Conservation (phyloP, 2,797 vertebrate species). For the Rhinoraja longicauda region DNA sequence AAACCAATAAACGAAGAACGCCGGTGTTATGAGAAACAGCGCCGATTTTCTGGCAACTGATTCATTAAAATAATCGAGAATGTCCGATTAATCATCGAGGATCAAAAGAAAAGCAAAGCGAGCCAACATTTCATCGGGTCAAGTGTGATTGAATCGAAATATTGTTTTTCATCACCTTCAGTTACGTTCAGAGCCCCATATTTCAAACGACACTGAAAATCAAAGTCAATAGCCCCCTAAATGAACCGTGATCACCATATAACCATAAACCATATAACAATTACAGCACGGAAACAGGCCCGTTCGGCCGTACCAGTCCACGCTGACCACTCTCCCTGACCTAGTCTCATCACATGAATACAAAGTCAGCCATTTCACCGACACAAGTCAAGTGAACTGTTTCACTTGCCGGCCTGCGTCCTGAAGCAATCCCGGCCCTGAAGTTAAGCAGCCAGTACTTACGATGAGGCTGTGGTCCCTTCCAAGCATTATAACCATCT, state of each 20-base stretch:
- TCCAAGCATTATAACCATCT: slow-evolving; percentile 48
- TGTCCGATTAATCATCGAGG: too few relatives aligned
- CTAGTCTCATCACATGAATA: too few relatives aligned
- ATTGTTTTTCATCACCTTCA: too few relatives aligned
- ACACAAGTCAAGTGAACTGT: not conserved
- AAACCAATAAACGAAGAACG: not conserved
- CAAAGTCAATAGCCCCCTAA: not conserved
- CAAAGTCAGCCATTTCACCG: not conserved
- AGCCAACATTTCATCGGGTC: not conserved
- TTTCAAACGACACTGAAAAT: not conserved
- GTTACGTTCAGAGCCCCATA: not conserved
- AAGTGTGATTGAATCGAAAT: not conserved
- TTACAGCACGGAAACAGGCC: too few relatives aligned
- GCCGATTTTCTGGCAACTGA: too few relatives aligned
- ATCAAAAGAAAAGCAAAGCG: not conserved
- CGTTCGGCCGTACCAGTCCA: too few relatives aligned
- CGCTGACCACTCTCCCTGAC: too few relatives aligned
- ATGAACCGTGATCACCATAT: too few relatives aligned
- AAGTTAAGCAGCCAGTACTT: slow-evolving; percentile 40
- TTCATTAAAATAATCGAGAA: not conserved
- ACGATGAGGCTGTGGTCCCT: slow-evolving; percentile 46
- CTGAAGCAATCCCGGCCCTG: not conserved
- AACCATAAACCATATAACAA: too few relatives aligned
- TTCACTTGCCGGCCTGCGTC: not conserved
- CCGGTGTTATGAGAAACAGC: not conserved